Conservation (phyloP, 2,888 invertebrate genomes). For the Callosobruchus maculatus region DNA sequence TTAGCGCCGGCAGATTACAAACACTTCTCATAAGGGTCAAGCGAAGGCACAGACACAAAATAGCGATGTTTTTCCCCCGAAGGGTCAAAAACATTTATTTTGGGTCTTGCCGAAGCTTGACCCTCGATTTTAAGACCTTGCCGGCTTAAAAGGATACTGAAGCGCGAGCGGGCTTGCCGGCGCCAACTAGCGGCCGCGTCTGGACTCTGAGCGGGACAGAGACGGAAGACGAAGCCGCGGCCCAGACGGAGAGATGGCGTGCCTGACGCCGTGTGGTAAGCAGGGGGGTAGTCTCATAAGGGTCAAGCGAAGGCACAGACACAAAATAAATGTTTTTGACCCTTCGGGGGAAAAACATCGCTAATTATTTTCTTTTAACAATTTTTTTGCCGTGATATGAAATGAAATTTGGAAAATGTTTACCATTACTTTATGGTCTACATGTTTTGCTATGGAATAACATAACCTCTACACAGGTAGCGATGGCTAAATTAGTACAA, state of each 20-base stretch:
- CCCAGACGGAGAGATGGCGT: background rate
- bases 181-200: background rate
- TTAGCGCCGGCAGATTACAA: slow-evolving; percentile 9
- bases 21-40: slow-evolving; percentile 11
- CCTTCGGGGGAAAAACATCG: no score
- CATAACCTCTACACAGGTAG: no score
- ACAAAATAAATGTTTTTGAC: slow-evolving; percentile 2
- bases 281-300: slow-evolving; percentile 1
- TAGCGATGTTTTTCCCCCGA: slow-evolving; percentile 8
- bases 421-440: no score
- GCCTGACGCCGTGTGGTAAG: background rate
- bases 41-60: slow-evolving; percentile 13
- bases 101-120: slow-evolving; percentile 13
- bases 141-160: slow-evolving; percentile 5
- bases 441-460: no score
- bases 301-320: slow-evolving; percentile 12
- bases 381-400: no score
- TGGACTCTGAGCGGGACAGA: background rate
- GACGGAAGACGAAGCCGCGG: background rate
- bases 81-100: slow-evolving; percentile 10
- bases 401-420: no score
- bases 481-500: no score
- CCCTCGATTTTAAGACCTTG: slow-evolving; percentile 2
- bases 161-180: background rate
- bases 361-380: background rate